Evolutionary conservation across 2,113 vertebrate genomes (phyloP).

Genomic region (Paralichthys olivaceus): DNA sequence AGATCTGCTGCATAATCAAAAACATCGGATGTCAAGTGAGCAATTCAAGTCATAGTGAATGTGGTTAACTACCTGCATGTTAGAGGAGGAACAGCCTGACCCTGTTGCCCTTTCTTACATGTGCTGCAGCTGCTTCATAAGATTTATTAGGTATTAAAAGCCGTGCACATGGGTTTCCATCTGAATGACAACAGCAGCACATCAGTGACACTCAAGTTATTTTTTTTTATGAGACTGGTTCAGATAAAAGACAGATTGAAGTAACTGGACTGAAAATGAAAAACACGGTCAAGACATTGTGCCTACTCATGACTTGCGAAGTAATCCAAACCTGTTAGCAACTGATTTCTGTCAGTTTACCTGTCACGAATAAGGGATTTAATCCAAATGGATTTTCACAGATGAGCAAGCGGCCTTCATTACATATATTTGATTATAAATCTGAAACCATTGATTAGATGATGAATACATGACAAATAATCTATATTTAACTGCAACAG

Average conservation of each 20-base stretch:
- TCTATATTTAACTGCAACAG: conserved; percentile 20
- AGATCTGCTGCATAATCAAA: not conserved
- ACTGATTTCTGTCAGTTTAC: conserved; percentile 34
- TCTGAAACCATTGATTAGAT: conserved; percentile 37
- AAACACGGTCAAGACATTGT: not conserved
- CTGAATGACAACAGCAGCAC: conserved; percentile 20
- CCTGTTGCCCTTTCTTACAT: conserved; percentile 7
- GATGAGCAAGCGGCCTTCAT: conserved; percentile 33
- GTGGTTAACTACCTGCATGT: conserved; percentile 12
- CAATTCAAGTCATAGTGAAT: not conserved
- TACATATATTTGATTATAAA: conserved; percentile 30
- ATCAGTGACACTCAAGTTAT: too few relatives aligned
- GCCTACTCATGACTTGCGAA: conserved; percentile 26
- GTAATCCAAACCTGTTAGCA: conserved; percentile 24
- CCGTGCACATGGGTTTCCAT: conserved; percentile 24
- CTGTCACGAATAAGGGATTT: conserved; percentile 24
- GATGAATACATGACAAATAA: conserved; percentile 22
- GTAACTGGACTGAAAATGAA: not conserved
- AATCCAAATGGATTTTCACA: conserved; percentile 22
- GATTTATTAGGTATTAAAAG: not conserved
- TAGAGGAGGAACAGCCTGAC: not conserved
- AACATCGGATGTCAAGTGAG: conserved; percentile 21
- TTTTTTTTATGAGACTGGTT: too few relatives aligned
- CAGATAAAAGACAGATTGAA: too few relatives aligned
- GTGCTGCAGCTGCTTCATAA: conserved; percentile 19